Evolutionary conservation across 1,140 invertebrate species (phyloP).

Genomic region (Choristoneura fumiferana): DNA sequence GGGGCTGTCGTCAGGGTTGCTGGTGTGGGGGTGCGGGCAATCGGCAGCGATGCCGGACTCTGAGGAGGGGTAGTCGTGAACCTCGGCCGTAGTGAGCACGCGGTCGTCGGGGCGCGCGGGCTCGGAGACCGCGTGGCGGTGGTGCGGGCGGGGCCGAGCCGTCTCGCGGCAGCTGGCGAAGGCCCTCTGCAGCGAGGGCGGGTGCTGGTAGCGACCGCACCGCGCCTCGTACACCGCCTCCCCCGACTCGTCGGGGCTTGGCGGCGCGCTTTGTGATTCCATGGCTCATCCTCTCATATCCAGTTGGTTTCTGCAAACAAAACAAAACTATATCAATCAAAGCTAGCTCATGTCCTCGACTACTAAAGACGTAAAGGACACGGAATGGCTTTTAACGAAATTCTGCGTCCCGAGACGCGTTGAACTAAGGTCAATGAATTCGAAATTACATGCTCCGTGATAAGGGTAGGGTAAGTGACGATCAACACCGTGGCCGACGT

Average conservation of each 20-base stretch:
- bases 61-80: slow-evolving; percentile 76
- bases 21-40: slow-evolving; percentile 62
- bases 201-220: slow-evolving; percentile 54
- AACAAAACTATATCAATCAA: slow-evolving; percentile 21
- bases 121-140: slow-evolving; percentile 67
- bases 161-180: slow-evolving; percentile 66
- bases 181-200: slow-evolving; percentile 56
- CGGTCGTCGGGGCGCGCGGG: slow-evolving; percentile 69
- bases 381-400: slow-evolving; percentile 44
- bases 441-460: slow-evolving; percentile 65
- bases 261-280: slow-evolving; percentile 75
- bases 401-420: slow-evolving; percentile 31
- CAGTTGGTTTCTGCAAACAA: slow-evolving; percentile 55
- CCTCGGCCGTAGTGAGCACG: slow-evolving; percentile 72
- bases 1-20: slow-evolving; percentile 67
- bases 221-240: slow-evolving; percentile 68
- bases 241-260: slow-evolving; percentile 73
- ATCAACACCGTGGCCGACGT: slow-evolving; percentile 69
- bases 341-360: not conserved
- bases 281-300: slow-evolving; percentile 72
- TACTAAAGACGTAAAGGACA: not conserved
- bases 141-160: slow-evolving; percentile 60
- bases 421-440: slow-evolving; percentile 67
- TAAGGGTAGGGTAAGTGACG: slow-evolving; percentile 73
- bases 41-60: slow-evolving; percentile 74